Evolutionary conservation across 2,113 vertebrate genomes (phyloP), one percentile per base, ranked within the genome.

Genomic region (Halcyon malimbica): DNA sequence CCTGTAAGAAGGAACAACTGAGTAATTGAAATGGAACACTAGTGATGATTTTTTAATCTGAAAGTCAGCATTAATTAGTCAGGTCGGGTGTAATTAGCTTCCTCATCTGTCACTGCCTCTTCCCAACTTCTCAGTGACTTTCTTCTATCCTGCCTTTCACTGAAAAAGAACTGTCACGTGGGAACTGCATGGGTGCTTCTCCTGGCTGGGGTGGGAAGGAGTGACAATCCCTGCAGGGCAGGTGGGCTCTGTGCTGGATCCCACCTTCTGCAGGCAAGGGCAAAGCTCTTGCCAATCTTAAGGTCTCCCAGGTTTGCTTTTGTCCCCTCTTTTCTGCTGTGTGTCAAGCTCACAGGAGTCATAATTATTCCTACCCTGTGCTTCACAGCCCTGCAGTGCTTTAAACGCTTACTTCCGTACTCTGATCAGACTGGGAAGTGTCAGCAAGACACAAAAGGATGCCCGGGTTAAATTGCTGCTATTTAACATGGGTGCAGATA

Each of bases 31-130:
- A 97, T 90, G 75, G 90, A 97, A 91, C 92, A 77, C 87, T 92
- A 93, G 81, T 86, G 95, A 97, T 93, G 92, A 93, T 94, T 93
- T 94, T 93, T 94, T 98, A 96, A 96, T 97, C 89, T 94, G 95
- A 93, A 96, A 97, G 92, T 89, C 91, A 93, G 96, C 95, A 96
- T 97, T 97, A 98, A 98, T 98, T 97, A 98, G 95, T 86, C 82
- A 59, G 95, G 88, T 91, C 51, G 6, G 39, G 83, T 94, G 97
- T 97, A 98, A 98, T 98, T 97, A 96, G 94, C 94, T 97, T 95
- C 94, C 90, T 97, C 85, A 76, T 97, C 93, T 97, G 87, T 70
- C 94, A 91, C 86, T 89, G 93, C 95, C 81, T 94, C n/a, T 65
- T 78, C 96, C 95, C 95, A 95, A 89, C 92, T 97, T 79, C 90